These are phyloP conservation scores for Chloroceryle aenea DNA, from an alignment of 2,113 vertebrate genomes.

Conservation along the genomic window DNA sequence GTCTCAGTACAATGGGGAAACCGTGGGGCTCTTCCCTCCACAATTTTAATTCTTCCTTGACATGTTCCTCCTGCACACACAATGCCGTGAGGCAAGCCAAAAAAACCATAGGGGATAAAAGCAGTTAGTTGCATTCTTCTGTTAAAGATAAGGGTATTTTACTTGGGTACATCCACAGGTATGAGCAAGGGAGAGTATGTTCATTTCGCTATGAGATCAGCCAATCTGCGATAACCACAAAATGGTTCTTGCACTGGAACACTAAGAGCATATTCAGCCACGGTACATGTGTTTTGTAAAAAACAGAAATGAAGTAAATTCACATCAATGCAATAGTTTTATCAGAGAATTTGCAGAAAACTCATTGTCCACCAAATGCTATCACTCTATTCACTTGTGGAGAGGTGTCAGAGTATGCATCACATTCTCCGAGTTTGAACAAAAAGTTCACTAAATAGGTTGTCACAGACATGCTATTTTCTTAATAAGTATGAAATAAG, in stretches of 20 bases:
- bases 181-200: neutral
- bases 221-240: neutral
- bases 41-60: neutral
- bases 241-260: neutral
- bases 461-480: neutral
- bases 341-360: neutral
- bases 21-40: neutral
- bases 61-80: neutral
- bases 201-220: neutral
- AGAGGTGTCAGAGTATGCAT: neutral
- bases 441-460: neutral
- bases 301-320: neutral
- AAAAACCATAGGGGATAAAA: neutral
- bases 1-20: rapidly evolving
- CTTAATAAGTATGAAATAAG: neutral
- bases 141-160: neutral
- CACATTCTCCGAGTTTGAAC: neutral
- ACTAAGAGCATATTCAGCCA: neutral
- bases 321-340: neutral
- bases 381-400: neutral
- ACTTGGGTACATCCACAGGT: neutral
- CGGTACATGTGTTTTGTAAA: neutral
- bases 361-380: neutral
- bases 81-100: neutral
- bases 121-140: neutral